phyloP scores from a whole-genome alignment of 2,797 vertebrate genomes.

The Anolis apletophallus region DNA sequence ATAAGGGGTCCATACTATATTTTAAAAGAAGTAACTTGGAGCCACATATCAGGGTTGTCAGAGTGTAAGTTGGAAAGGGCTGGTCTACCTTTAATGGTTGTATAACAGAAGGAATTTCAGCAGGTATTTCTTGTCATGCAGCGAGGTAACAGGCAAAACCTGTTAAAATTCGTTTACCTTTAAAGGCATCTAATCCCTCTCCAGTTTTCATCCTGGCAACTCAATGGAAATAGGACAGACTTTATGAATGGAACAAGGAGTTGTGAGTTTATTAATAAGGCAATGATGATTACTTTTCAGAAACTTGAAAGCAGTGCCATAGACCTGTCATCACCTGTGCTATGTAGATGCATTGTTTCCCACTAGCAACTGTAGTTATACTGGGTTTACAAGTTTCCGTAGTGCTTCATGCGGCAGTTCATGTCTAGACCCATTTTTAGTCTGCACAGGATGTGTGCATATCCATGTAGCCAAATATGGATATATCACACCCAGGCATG shows the following conservation, averaged over 20 bases:
- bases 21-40: not conserved
- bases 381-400: constrained; percentile 29
- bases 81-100: not conserved
- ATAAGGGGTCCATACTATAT: too few relatives aligned
- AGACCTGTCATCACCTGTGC: not conserved
- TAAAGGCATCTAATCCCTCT: too few relatives aligned
- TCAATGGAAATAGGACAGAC: too few relatives aligned
- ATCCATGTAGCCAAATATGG: not conserved
- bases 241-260: not conserved
- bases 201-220: too few relatives aligned
- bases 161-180: too few relatives aligned
- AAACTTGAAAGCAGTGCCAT: not conserved
- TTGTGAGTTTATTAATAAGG: not conserved
- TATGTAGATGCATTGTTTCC: not conserved
- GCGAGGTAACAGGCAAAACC: too few relatives aligned
- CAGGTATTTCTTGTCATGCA: too few relatives aligned
- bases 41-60: too few relatives aligned
- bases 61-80: too few relatives aligned
- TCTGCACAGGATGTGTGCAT: not conserved
- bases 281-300: not conserved
- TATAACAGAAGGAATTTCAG: too few relatives aligned
- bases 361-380: not conserved
- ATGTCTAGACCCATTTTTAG: not conserved
- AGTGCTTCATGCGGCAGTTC: not conserved
- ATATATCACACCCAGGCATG: not conserved